Percentiles rank a stretch among this genome's conserved stretches.
Conservation (phyloP, 2,113 vertebrate species). For the Scomber japonicus region DNA sequence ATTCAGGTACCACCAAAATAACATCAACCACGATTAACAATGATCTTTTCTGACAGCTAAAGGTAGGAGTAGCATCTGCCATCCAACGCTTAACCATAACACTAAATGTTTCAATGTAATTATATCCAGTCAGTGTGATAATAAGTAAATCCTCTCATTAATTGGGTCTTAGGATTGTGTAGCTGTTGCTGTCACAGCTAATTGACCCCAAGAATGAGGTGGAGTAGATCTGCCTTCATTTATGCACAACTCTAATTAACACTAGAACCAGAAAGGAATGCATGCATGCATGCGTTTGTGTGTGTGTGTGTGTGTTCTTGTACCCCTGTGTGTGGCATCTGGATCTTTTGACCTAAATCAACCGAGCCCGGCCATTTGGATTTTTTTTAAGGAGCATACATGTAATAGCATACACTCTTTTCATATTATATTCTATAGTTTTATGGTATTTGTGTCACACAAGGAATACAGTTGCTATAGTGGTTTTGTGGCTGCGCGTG, state of each 20-base stretch:
- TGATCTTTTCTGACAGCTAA: background rate
- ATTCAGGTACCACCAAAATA: conserved; percentile 16
- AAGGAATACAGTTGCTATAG: background rate
- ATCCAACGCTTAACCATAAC: conserved; percentile 43
- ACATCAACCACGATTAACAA: conserved; percentile 1
- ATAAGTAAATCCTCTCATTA: conserved; percentile 75
- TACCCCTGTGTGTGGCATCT: conserved; percentile 24
- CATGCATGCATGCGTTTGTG: background rate
- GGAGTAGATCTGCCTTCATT: conserved; percentile 66
- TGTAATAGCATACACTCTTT: background rate
- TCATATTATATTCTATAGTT: background rate
- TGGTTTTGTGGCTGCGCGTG: background rate
- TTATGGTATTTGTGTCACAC: background rate
- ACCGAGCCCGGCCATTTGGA: conserved; percentile 17
- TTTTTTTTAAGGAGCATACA: background rate
- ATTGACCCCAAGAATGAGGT: conserved; percentile 74
- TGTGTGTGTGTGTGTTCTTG: conserved; percentile 7
- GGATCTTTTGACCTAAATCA: conserved; percentile 54
- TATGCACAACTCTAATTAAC: conserved; percentile 72
- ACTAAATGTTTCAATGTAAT: conserved; percentile 66
- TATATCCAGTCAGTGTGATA: conserved; percentile 62
- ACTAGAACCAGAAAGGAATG: conserved; percentile 25
- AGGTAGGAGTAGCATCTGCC: conserved; percentile 38
- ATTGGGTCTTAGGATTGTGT: conserved; percentile 69
- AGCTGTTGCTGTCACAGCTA: conserved; percentile 68